Evolutionary conservation across 2,797 vertebrate species (phyloP).

Genomic region (Brachymystax lenok): DNA sequence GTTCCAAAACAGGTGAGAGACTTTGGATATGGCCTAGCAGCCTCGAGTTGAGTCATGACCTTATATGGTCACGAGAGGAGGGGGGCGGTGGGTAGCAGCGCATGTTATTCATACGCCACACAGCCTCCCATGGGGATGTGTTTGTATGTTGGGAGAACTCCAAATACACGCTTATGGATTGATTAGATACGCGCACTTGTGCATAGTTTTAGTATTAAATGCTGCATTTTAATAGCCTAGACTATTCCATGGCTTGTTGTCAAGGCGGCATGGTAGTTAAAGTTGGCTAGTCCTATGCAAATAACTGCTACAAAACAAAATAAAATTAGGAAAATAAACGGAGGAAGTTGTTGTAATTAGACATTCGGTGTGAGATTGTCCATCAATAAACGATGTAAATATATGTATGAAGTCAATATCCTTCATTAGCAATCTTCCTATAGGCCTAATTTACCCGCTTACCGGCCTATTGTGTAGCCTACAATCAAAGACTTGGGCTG

Average conservation of each 20-base stretch:
- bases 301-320: too few species aligned
- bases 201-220: neutral
- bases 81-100: conserved; percentile 57
- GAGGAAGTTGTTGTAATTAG: too few species aligned
- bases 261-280: neutral
- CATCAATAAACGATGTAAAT: too few species aligned
- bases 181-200: conserved; percentile 14
- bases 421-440: too few species aligned
- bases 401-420: too few species aligned
- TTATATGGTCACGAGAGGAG: conserved; percentile 74
- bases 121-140: conserved; percentile 51
- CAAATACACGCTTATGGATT: conserved; percentile 37
- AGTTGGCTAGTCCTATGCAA: too few species aligned
- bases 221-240: neutral
- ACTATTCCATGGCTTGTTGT: neutral
- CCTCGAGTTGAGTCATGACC: conserved; percentile 68
- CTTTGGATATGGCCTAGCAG: conserved; percentile 63
- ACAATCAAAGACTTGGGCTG: too few species aligned
- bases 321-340: too few species aligned
- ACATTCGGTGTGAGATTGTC: too few species aligned
- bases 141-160: conserved; percentile 49
- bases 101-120: conserved; percentile 39
- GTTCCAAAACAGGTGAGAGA: conserved; percentile 96
- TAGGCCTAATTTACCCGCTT: too few species aligned
- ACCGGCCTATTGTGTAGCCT: too few species aligned